These are phyloP conservation scores for Tragelaphus strepsiceros DNA, from an alignment of 2,113 vertebrate genomes.

Conservation along the genomic window DNA sequence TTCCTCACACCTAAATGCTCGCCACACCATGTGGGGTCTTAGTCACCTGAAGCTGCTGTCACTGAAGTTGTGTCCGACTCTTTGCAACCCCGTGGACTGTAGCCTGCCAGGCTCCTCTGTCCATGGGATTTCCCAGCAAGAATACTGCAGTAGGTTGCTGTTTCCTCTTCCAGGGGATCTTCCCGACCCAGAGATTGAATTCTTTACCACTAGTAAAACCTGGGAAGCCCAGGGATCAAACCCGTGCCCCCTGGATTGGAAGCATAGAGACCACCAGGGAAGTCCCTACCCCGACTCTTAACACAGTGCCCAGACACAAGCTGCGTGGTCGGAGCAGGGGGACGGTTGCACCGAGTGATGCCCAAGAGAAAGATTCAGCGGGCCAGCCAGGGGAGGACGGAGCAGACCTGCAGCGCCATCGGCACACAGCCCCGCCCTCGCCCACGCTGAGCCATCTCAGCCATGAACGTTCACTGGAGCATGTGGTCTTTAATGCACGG, in stretches of 20 bases:
- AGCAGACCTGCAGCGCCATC: fast-evolving
- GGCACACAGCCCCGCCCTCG: fast-evolving
- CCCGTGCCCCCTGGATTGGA: not conserved
- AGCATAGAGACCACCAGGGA: not conserved
- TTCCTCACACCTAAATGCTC: not conserved
- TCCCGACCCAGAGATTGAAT: not conserved
- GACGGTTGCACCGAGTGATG: not conserved
- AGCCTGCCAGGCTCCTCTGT: not conserved
- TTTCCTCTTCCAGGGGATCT: not conserved
- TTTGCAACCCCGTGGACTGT: fast-evolving
- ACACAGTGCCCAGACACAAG: not conserved
- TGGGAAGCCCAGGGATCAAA: not conserved
- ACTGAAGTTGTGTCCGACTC: fast-evolving
- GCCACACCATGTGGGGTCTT: fast-evolving
- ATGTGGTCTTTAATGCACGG: not conserved
- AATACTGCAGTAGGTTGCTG: not conserved
- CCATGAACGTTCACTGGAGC: not conserved
- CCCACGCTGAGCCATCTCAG: not conserved
- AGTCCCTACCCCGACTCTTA: not conserved
- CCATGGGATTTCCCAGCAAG: not conserved
- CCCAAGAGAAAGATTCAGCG: not conserved
- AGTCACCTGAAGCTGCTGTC: not conserved
- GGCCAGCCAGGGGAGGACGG: not conserved
- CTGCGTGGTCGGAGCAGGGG: fast-evolving
- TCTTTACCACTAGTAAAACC: not conserved